These are phyloP conservation scores for Phymanthus crucifer DNA, from an alignment of 92 coral and sea anemone species.

Conservation along the genomic window DNA sequence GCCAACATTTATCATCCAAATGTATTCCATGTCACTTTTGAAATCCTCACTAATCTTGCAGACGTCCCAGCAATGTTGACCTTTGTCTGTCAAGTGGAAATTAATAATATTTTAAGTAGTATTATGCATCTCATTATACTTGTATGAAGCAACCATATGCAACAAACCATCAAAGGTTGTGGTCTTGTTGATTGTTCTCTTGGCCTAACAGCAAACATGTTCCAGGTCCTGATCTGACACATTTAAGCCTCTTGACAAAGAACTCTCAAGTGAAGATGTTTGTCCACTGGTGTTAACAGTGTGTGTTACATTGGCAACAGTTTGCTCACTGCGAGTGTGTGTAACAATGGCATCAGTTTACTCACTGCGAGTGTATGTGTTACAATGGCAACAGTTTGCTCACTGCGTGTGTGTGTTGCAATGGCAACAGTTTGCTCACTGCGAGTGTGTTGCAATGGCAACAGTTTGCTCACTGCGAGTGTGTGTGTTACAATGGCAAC, in stretches of 20 bases:
- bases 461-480: no score
- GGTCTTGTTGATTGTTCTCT: not conserved
- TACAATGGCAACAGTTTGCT: no score
- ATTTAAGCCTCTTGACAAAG: not conserved
- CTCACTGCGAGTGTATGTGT: no score
- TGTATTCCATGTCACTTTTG: not conserved
- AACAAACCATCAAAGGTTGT: not conserved
- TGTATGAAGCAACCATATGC: not conserved
- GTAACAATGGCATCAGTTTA: not conserved
- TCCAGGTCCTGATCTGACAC: not conserved
- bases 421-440: not conserved
- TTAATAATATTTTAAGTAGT: not conserved
- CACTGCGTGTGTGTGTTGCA: no score
- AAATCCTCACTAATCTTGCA: not conserved
- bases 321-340: no score
- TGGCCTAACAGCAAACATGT: not conserved
- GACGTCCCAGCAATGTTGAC: not conserved
- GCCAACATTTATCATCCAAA: not conserved
- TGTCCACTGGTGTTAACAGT: not conserved
- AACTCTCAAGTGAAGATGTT: not conserved
- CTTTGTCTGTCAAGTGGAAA: not conserved
- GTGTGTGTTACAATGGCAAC: no score
- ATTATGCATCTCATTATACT: not conserved
- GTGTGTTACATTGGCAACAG: not conserved
- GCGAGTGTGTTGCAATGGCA: not conserved